phyloP scores from a whole-genome alignment of 30 jellyfish, hydroid and myxozoan species.

The Calvadosia cruxmelitensis region DNA sequence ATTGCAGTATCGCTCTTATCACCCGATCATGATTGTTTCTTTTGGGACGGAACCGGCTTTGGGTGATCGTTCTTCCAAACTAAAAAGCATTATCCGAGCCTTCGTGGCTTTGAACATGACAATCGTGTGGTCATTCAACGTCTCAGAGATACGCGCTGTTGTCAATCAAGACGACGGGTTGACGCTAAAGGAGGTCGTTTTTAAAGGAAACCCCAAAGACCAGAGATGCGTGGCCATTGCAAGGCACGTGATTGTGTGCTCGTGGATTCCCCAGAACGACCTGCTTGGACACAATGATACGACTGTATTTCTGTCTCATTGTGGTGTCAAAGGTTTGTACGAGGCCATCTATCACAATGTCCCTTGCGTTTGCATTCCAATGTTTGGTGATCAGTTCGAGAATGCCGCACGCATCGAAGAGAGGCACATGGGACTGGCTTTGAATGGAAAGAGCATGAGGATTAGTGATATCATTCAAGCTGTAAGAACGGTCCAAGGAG shows the following conservation, averaged over 20 bases:
- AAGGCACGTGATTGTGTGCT: constrained; percentile 2
- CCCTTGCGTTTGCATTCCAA: constrained; percentile 17
- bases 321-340: constrained; percentile 36
- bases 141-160: neutral
- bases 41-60: constrained; percentile 20
- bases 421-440: constrained; percentile 16
- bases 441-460: neutral
- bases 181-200: neutral
- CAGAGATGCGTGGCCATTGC: neutral
- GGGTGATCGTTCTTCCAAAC: neutral
- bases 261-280: constrained; percentile 30
- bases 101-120: constrained; percentile 2
- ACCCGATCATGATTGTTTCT: constrained; percentile 8
- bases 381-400: constrained; percentile 46
- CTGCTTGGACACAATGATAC: constrained; percentile 4
- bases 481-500: neutral
- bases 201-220: neutral
- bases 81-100: neutral
- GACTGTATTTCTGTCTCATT: constrained; percentile 7
- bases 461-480: neutral
- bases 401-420: constrained; percentile 24
- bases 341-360: constrained; percentile 30
- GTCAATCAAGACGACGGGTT: neutral
- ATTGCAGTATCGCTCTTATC: constrained; percentile 1
- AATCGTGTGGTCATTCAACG: constrained; percentile 20